Base-by-base conservation (phyloP, 2,113 vertebrate genomes). In the Leucoraja erinaceus region DNA sequence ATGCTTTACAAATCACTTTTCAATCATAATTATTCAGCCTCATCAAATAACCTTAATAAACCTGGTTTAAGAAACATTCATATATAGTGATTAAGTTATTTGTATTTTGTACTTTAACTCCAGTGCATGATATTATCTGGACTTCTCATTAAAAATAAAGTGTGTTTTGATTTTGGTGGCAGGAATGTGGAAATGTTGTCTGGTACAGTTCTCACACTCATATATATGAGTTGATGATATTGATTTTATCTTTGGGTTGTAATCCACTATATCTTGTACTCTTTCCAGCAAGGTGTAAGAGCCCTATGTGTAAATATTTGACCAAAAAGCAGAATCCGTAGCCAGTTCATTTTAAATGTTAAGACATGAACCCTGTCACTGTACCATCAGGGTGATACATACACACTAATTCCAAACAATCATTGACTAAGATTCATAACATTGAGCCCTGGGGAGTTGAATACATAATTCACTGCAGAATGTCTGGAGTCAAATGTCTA, bases 361-460 rank as follows among this genome's bases (percentile, higher is more conserved):
- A 88, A 66, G 12, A 1, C 59, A 63, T 88, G 59, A 25, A 86
- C 59, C 28, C 25, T 86, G 81, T 54, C 81, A 59, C 25, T 56
- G 54, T 61, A 66, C 28, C 61, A 63, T 63, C 59, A 88, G n/a
- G 0, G n/a, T 33, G 12, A 66, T 28, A 33, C 83, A 63, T 66
- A 18, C 59, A 31, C 2, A 5, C 79, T 83, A 83, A 56, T 54
- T 83, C 20, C 47, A 84, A 59, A 61, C 25, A 4, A 68, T 8
- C 81, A 28, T 10, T 84, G 54, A n/a, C 4, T 56, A 84, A 84
- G 54, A 79, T 84, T 84, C 81, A 84, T 84, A n/a, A 84, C 54
- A 84, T 84, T 84, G 54, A 28, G 59, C 54, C 56, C 25, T 59
- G 12, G 56, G 81, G 25, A 84, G 61, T 61, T 84, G 25, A 28